Conservation (phyloP, 2,888 invertebrate species). For the Tetramorium bicarinatum region DNA sequence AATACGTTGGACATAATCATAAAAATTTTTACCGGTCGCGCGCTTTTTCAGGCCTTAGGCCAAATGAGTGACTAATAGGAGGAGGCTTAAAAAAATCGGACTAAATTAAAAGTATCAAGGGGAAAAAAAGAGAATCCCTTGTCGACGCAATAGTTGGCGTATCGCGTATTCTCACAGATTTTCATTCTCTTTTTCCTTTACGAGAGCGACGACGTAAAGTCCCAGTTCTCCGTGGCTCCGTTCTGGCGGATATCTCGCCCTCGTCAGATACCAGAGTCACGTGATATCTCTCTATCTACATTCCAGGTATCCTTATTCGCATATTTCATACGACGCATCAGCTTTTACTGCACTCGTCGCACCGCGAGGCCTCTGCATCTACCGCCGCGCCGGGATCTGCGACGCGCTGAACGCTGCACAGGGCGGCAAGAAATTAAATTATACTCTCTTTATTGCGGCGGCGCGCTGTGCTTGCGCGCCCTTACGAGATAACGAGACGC, state of each 20-base stretch:
- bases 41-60: not conserved
- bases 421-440: slow-evolving; percentile 49
- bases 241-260: slow-evolving; percentile 27
- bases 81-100: not conserved
- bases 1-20: slow-evolving; percentile 44
- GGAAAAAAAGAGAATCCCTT: not conserved
- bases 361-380: slow-evolving; percentile 1
- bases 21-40: slow-evolving; percentile 46
- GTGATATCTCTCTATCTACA: slow-evolving; percentile 56
- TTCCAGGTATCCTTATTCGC: slow-evolving; percentile 61
- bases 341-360: slow-evolving; percentile 54
- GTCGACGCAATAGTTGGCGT: not conserved
- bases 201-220: slow-evolving; percentile 11
- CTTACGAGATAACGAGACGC: slow-evolving; percentile 40
- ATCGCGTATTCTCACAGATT: not conserved
- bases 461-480: slow-evolving; percentile 8
- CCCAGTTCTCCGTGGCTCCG: slow-evolving; percentile 19
- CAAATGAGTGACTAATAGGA: not conserved
- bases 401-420: slow-evolving; percentile 15
- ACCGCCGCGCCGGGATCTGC: not conserved
- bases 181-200: slow-evolving; percentile 9
- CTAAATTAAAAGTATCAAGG: not conserved
- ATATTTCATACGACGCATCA: slow-evolving; percentile 57
- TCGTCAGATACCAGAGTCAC: slow-evolving; percentile 49
- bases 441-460: slow-evolving; percentile 51